Base-by-base conservation (phyloP, 2,888 invertebrate species). In the Epinotia nisella region DNA sequence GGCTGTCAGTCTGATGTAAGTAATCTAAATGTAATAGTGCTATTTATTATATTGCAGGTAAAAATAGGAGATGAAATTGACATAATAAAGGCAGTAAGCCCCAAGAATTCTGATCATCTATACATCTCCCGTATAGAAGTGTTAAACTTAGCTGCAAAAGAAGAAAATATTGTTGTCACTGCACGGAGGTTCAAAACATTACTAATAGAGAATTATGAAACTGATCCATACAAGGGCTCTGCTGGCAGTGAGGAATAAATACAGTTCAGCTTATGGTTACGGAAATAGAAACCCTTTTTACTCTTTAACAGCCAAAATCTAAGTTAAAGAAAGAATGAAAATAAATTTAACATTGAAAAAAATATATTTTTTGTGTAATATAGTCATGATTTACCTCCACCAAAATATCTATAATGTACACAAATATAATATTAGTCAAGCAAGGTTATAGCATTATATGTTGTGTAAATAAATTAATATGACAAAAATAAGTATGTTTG, bases 11-110 rank as follows among this genome's bases (percentile, higher is more conserved):
- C 21, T 24, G n/a, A 24, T 1, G 21, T 24, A 24, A 24, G 21
- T 24, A 24, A 24, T 24, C 2, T 24, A 24, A 35, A 9, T 35
- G 7, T 35, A 9, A 35, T 35, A 9, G 35, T 7, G 15, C 3
- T 53, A 73, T 67, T 72, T 24, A 61, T 77, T 67, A 68, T 64
- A 75, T 88, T 90, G 7, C 87, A 96, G 96, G 90, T 96, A 0
- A 84, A 87, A 78, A 77, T 94, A 74, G 97, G 96, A 13, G 97
- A 97, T 91, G 97, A 97, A 91, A 92, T 98, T 75, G 98, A 98
- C 90, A 82, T 97, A 0, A 94, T 98, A 74, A 96, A 95, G 86
- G 95, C 95, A 67, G 89, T 94, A 2, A 96, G 95, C 81, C 91
- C 94, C 0, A 90, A 94, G 11, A 97, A 97, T 90, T 93, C 96